Evolutionary conservation across 1,140 invertebrate genomes (phyloP).

Genomic region (Megathymus violae): DNA sequence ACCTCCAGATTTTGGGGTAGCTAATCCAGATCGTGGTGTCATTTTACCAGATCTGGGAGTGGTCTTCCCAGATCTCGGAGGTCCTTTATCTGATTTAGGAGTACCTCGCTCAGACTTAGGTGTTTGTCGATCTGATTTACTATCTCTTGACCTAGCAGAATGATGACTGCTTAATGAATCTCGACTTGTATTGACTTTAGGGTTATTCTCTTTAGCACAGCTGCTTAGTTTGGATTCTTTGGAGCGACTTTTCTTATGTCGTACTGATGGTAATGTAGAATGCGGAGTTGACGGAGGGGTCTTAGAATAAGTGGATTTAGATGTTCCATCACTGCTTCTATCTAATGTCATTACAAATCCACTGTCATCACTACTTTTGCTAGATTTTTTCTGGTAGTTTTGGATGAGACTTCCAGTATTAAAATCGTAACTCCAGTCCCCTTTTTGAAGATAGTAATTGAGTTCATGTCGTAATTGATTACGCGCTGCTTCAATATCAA

Average conservation of each 20-base stretch:
- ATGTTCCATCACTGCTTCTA: constrained; percentile 78
- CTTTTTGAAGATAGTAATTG: constrained; percentile 80
- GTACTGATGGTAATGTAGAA: constrained; percentile 72
- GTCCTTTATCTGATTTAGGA: constrained; percentile 72
- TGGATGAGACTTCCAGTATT: constrained; percentile 78
- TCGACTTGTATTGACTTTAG: constrained; percentile 80
- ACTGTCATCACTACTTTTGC: constrained; percentile 80
- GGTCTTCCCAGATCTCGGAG: constrained; percentile 66
- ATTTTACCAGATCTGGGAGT: constrained; percentile 72
- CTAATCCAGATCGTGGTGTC: constrained; percentile 70
- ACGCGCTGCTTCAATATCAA: constrained; percentile 75
- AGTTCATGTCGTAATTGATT: constrained; percentile 77
- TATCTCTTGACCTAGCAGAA: constrained; percentile 80
- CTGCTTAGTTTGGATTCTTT: constrained; percentile 77
- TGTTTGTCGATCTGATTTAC: constrained; percentile 73
- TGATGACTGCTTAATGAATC: constrained; percentile 82
- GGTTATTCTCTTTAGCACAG: constrained; percentile 64
- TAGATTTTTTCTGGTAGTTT: constrained; percentile 81
- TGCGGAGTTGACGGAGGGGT: constrained; percentile 76
- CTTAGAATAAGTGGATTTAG: constrained; percentile 78
- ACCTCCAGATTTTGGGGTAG: constrained; percentile 74
- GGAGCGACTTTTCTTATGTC: constrained; percentile 79
- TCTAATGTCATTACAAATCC: constrained; percentile 81
- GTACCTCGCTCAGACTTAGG: constrained; percentile 76
- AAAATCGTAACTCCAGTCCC: constrained; percentile 80